Conservation (phyloP, 1,140 invertebrate genomes). For the Hydropsyche tenuis region DNA sequence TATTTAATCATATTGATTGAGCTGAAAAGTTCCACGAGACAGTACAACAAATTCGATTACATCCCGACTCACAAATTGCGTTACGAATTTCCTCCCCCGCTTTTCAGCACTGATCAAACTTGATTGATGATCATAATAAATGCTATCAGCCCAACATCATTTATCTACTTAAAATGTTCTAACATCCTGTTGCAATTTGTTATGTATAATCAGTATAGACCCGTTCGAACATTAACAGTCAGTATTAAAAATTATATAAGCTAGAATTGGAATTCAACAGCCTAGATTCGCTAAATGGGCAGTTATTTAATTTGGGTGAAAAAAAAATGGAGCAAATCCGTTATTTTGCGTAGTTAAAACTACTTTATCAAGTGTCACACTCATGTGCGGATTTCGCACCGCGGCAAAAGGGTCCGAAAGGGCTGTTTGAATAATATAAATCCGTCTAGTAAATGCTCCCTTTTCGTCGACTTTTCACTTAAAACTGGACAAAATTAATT, state of each 20-base stretch:
- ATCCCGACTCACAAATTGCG: slow-evolving; percentile 1
- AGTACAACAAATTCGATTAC: slow-evolving; percentile 26
- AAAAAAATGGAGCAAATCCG: too few relatives aligned
- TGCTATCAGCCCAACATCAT: background rate
- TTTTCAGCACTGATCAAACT: slow-evolving; percentile 11
- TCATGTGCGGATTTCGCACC: background rate
- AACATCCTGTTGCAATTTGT: background rate
- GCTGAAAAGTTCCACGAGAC: slow-evolving; percentile 20
- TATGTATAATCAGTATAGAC: background rate
- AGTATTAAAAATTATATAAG: background rate
- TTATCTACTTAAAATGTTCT: background rate
- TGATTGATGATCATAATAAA: slow-evolving; percentile 23
- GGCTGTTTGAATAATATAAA: too few relatives aligned
- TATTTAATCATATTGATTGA: slow-evolving; percentile 15
- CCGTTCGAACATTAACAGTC: background rate
- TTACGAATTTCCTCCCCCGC: background rate
- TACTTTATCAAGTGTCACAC: slow-evolving; percentile 12
- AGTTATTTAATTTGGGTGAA: too few relatives aligned
- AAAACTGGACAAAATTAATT: background rate
- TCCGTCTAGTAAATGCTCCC: background rate
- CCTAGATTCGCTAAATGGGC: too few relatives aligned
- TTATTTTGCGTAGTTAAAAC: background rate
- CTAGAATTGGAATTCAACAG: too few relatives aligned
- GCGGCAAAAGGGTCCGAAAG: background rate
- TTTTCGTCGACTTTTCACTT: background rate